Base-by-base conservation (phyloP, 2,888 invertebrate genomes). In the Syrista parreyssii region DNA sequence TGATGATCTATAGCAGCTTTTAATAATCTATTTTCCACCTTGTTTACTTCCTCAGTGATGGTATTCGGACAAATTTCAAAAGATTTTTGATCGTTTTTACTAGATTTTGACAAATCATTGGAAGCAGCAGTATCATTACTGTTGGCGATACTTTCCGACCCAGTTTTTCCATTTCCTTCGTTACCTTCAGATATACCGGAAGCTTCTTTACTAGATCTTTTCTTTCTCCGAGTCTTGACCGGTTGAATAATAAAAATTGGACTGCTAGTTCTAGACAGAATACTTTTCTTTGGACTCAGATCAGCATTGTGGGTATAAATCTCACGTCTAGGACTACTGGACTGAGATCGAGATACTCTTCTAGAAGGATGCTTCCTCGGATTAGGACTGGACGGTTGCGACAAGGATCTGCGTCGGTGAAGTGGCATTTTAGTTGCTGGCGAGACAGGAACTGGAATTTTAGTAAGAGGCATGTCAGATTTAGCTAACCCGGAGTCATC, bases 401-500 rank as follows among this genome's bases (percentile, higher is more conserved):
- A 80, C 15, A 68, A 36, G 15, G 82, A 76, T 76, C 78, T 78
- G 12, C 81, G 83, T 4, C 83, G 82, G 72, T 82, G 82, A 23
- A 80, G 83, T 2, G 92, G 91, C 85, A 91, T 90, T 78, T 88
- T 88, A 1, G 92, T 92, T 0, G 91, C 91, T 12, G 92, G 91
- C 2, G 88, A 87, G 15, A 93, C 90, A 1, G 92, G 92, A 31
- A 93, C 85, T 0, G 93, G 93, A 79, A 93, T 93, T 81, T 86
- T 87, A 0, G 91, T 89, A 73, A n/a, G 73, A 76, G 11, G 80
- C 55, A 68, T 78, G 84, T 79, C 1, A 82, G 75, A 12, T 81
- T 80, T 68, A 77, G 81, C 4, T 83, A 84, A 4, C 79, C 81
- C 81, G 75, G 90, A 90, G 76, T 95, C 95, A 87, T 97, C 97